phyloP scores from a whole-genome alignment of 2,888 invertebrate genomes.

The Rotaria macrura region DNA sequence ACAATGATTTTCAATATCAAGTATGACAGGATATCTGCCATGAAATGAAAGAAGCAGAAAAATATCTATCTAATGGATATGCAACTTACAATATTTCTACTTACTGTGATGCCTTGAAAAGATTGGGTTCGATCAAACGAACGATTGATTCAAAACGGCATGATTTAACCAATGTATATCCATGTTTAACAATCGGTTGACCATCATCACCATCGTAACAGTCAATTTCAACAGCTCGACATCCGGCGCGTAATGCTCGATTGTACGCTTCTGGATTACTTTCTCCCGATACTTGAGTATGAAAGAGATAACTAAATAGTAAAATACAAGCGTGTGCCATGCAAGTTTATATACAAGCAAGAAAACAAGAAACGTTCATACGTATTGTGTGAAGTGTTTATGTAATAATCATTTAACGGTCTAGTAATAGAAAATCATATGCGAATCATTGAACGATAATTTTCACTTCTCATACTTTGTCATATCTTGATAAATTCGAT shows the following conservation, averaged over 20 bases:
- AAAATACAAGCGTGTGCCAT: background rate
- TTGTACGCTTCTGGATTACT: background rate
- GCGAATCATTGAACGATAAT: background rate
- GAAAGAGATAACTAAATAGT: background rate
- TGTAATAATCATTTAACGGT: background rate
- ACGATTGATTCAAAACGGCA: slow-evolving; percentile 9
- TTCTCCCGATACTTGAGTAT: background rate
- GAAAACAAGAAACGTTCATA: too few relatives aligned
- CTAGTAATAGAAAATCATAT: background rate
- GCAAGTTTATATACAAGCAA: background rate
- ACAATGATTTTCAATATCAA: background rate
- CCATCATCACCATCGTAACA: slow-evolving; percentile 1
- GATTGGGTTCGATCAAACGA: background rate
- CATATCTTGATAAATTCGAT: background rate
- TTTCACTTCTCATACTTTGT: background rate
- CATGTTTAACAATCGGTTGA: background rate
- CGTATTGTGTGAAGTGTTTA: background rate
- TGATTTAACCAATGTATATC: background rate
- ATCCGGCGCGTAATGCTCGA: background rate
- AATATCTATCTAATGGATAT: background rate
- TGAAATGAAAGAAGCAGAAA: too few relatives aligned
- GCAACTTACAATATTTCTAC: too few relatives aligned
- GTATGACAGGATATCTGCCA: background rate
- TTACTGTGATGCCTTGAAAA: background rate
- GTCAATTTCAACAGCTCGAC: background rate